Evolutionary conservation across 2,888 invertebrate species (phyloP).

Genomic region (Tanaodytes sp.): DNA sequence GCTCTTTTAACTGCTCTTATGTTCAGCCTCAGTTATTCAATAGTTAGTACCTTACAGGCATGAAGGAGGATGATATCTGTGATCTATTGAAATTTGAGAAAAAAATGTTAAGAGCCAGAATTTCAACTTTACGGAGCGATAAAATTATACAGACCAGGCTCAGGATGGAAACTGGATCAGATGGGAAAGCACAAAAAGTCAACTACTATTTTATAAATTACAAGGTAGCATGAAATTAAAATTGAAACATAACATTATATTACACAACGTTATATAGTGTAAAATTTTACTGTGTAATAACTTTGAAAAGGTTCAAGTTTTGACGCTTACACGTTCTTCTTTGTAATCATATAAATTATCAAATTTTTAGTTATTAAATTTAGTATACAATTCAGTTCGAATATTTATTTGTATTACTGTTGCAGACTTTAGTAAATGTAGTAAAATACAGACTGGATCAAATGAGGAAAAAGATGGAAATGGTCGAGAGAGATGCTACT

Average conservation of each 20-base stretch:
- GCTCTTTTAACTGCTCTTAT: no score
- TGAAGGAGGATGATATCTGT: slow-evolving; percentile 92
- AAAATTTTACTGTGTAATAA: no score
- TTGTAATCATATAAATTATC: no score
- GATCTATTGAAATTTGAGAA: slow-evolving; percentile 94
- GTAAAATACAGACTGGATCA: slow-evolving; percentile 97
- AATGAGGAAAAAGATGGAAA: slow-evolving; percentile 95
- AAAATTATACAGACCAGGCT: slow-evolving; percentile 94
- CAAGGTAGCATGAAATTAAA: slow-evolving; percentile 77
- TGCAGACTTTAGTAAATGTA: slow-evolving; percentile 91
- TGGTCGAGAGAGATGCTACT: slow-evolving; percentile 94
- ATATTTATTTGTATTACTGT: no score
- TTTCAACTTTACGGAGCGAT: slow-evolving; percentile 89
- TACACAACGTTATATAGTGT: no score
- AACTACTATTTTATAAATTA: slow-evolving; percentile 99
- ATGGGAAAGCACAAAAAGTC: slow-evolving; percentile 95
- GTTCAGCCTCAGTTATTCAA: no score
- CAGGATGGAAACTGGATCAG: slow-evolving; percentile 95
- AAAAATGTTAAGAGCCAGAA: slow-evolving; percentile 91
- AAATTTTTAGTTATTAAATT: no score
- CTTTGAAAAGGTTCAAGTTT: no score
- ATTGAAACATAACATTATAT: no score
- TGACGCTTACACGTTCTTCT: no score
- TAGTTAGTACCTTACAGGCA: slow-evolving; percentile 73
- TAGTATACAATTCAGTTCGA: no score